Evolutionary conservation across 2,888 invertebrate species (phyloP).

Genomic region (Apodemia duryi): DNA sequence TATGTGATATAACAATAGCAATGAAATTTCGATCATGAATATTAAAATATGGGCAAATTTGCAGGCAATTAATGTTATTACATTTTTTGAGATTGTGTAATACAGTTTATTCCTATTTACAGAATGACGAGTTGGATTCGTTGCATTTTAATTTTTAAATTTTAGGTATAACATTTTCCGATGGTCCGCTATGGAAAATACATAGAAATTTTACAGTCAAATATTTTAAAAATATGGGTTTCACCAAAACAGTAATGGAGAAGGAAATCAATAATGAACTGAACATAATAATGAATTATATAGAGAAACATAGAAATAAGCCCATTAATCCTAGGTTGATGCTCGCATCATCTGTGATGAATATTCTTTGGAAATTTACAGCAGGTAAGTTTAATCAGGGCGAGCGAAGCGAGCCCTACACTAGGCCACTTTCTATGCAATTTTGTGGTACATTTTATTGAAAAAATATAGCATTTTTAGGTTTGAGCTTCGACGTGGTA

Average conservation of each 20-base stretch:
- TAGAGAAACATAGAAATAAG: constrained; percentile 42
- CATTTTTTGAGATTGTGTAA: no score
- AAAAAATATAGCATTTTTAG: no score
- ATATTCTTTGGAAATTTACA: constrained; percentile 84
- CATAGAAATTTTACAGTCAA: constrained; percentile 83
- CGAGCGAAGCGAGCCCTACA: no score
- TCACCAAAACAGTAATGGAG: constrained; percentile 81
- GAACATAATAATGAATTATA: constrained; percentile 65
- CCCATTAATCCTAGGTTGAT: constrained; percentile 64
- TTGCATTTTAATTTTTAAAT: neutral
- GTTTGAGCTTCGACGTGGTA: no score
- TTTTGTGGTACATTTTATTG: no score
- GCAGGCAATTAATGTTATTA: no score
- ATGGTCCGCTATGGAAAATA: constrained; percentile 82
- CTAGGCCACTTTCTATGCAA: no score
- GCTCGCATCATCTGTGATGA: constrained; percentile 81
- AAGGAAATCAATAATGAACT: constrained; percentile 80
- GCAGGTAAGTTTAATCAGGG: constrained; percentile 66
- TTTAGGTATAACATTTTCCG: constrained; percentile 83
- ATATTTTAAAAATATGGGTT: constrained; percentile 82
- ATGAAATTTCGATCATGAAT: no score
- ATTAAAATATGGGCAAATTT: no score
- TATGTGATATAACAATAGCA: no score
- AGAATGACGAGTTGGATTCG: no score
- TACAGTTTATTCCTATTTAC: no score